A percentile compares a stretch with the other conserved stretches of the same genome.
Conservation (phyloP, 2,888 invertebrate genomes). For the Apantesis nais region DNA sequence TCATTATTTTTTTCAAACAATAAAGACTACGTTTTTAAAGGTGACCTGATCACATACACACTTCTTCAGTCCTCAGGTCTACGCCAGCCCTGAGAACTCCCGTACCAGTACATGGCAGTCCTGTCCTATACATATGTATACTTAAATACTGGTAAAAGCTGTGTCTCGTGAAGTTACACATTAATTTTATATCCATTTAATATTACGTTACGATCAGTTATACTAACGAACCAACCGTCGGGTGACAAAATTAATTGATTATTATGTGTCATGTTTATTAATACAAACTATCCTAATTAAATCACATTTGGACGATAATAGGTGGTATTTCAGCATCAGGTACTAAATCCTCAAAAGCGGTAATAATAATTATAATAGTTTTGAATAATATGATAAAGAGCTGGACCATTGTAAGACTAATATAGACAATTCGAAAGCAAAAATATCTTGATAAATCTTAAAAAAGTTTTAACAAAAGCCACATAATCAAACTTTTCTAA, state of each 20-base stretch:
- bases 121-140: too few relatives aligned
- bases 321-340: slow-evolving; percentile 27
- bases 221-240: neutral
- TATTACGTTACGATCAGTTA: neutral
- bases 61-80: neutral
- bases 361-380: slow-evolving; percentile 21
- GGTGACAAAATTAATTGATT: slow-evolving; percentile 48
- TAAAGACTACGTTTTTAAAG: neutral
- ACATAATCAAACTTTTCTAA: neutral
- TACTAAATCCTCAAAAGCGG: slow-evolving; percentile 28
- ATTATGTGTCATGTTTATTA: slow-evolving; percentile 60
- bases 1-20: neutral
- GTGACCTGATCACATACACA: too few relatives aligned
- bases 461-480: neutral
- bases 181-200: neutral
- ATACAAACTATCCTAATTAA: slow-evolving; percentile 55
- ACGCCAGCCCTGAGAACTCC: neutral
- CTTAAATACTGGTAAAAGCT: neutral
- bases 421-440: too few relatives aligned
- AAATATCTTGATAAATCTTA: neutral
- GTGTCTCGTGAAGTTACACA: too few relatives aligned
- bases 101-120: too few relatives aligned
- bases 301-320: slow-evolving; percentile 54
- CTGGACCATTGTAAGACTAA: slow-evolving; percentile 11
- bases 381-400: slow-evolving; percentile 19